Evolutionary conservation across 2,113 vertebrate genomes (phyloP), one percentile per base, ranked within the genome.

Genomic region (Xiphorhynchus elegans): DNA sequence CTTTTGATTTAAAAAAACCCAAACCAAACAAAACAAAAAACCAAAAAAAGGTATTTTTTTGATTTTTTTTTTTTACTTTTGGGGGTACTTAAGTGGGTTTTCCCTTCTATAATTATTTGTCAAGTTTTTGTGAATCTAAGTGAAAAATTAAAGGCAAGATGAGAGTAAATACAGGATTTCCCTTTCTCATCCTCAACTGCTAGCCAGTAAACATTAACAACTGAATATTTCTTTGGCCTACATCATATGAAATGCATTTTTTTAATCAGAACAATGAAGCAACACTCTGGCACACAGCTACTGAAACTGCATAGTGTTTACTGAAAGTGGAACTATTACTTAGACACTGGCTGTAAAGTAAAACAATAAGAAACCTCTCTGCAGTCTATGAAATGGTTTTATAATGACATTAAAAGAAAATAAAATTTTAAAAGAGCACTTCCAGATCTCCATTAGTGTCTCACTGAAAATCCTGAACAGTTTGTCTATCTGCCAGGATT

Each of bases 381-480:
- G 26, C 49, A 63, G 55, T 49, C 60, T 69, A 12, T 49, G 33
- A 86, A 74, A 90, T 66, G 33, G 10, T 69, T 95, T 93, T 64
- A 77, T 69, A 95, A 90, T 47, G 33, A 67, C 35, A 78, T 95
- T 81, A 92, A 77, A 77, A 52, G 17, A 74, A 82, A 84, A 93
- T 55, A 66, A 88, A 33, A 3, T 33, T 77, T 95, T 86, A 10
- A 33, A 70, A 89, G 49, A 80, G 18, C 35, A 46, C 17, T 85
- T 52, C 39, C 33, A 89, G 47, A 59, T 37, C 37, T 83, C 31
- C 29, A 58, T 66, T 90, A 85, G 28, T 39, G 56, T 77, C 77
- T 67, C 20, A 3, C 16, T 84, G 76, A 76, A 93, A 90, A 83
- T 73, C 47, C 52, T 81, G 42, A 74, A 35, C 13, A 66, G 5